Evolutionary conservation across 2,888 invertebrate species (phyloP), one percentile per base, ranked within the genome.

Genomic region (Pyrocoelia pectoralis): DNA sequence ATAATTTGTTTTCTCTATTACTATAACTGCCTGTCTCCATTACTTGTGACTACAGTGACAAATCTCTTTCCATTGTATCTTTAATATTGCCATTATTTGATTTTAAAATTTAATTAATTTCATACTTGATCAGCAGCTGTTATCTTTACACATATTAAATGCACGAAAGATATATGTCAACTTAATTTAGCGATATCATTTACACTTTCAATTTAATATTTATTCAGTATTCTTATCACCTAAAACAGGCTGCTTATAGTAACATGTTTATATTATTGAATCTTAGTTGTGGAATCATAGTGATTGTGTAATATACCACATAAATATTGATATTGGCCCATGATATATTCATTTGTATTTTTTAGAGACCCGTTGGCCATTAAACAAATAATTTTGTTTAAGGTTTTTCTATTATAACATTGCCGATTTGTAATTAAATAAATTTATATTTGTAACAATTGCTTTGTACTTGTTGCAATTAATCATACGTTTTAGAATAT

Each of bases 391-490:
- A 72, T 70, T 52, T 67, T 77, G 77, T 74, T 76, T 75, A 73
- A 74, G 75, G 75, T 74, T 77, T 77, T 76, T 77, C 75, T 69
- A 72, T 75, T 75, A 73, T 79, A 76, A 76, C 77, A 77, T 75
- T 77, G 76, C 77, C 75, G 73, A 76, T 79, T 80, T 80, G 78
- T 80, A 79, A 77, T 78, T 79, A 79, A 79, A 80, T 80, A 80
- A 80, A 80, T 79, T 79, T 80, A 80, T 80, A 80, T 80, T 80
- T 80, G 77, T 79, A 79, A 73, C 5, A 12, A 13, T 6, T 40
- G 40, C 40, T 40, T n/a, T 40, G 13, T 12, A 40, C 41, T 15
- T 15, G 15, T 43, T 43, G 15, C 41, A 43, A n/a, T n/a, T n/a
- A n/a, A n/a, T n/a, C n/a, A n/a, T n/a, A n/a, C n/a, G n/a, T n/a